Conservation (phyloP, 2,888 invertebrate species). For the Andrena minutula region DNA sequence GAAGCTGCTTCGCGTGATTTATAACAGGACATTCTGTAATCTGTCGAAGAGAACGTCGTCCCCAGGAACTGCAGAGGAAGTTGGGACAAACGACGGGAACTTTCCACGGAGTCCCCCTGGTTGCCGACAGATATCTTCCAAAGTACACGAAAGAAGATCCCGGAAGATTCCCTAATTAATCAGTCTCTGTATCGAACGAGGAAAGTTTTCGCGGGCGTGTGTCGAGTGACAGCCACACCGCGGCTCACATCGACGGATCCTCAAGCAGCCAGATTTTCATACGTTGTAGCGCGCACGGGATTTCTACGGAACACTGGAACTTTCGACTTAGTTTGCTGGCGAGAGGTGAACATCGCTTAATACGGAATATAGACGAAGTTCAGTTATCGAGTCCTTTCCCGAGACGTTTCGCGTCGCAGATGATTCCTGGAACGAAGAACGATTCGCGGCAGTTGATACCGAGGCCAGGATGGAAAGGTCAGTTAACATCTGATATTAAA, state of each 20-base stretch:
- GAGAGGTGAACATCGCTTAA: background rate
- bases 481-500: constrained; percentile 15
- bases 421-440: background rate
- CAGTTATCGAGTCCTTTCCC: background rate
- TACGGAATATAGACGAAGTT: background rate
- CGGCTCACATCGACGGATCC: background rate
- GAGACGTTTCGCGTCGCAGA: background rate
- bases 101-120: background rate
- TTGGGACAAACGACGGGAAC: constrained; percentile 21
- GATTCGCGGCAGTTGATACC: constrained; percentile 2
- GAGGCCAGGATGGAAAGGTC: background rate
- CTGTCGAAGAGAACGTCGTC: constrained; percentile 24
- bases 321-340: background rate
- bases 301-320: background rate
- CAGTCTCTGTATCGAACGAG: constrained; percentile 21
- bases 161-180: constrained; percentile 42
- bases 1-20: constrained; percentile 23
- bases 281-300: background rate
- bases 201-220: constrained; percentile 5
- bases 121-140: constrained; percentile 6
- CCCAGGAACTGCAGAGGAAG: constrained; percentile 13
- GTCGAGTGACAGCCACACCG: background rate
- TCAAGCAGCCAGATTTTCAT: background rate
- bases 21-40: constrained; percentile 32
- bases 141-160: constrained; percentile 28